These are phyloP conservation scores for Ptilodon capucinus DNA, from an alignment of 2,888 invertebrate genomes.

Conservation along the genomic window DNA sequence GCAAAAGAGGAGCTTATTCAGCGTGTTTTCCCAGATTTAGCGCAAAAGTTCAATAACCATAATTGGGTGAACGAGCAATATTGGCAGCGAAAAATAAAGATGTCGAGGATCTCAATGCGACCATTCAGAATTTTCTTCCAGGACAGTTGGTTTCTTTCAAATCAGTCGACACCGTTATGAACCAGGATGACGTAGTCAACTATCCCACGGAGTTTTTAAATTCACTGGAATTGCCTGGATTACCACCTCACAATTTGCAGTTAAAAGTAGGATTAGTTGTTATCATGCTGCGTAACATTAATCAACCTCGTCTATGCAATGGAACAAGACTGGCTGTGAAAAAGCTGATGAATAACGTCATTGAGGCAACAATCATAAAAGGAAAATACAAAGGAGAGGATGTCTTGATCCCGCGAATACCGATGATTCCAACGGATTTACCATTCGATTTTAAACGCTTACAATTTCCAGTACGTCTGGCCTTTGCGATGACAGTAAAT, in stretches of 20 bases:
- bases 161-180: background rate
- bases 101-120: no score
- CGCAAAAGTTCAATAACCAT: conserved; percentile 27
- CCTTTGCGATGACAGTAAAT: conserved; percentile 5
- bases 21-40: conserved; percentile 29
- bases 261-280: conserved; percentile 10
- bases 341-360: conserved; percentile 1
- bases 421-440: conserved; percentile 2
- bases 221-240: conserved; percentile 3
- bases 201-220: background rate
- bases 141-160: no score
- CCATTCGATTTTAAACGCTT: conserved; percentile 3
- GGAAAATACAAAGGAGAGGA: background rate
- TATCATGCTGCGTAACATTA: conserved; percentile 1
- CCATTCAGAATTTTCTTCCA: no score
- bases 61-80: conserved; percentile 40
- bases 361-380: background rate
- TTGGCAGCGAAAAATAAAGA: no score
- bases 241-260: conserved; percentile 10
- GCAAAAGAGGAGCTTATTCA: conserved; percentile 32
- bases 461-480: conserved; percentile 3
- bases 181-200: background rate
- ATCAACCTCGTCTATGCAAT: conserved; percentile 3
- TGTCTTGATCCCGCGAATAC: conserved; percentile 2
- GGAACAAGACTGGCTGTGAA: background rate